Base-by-base conservation (phyloP, 2,113 vertebrate species). In the Typhlomys cinereus region DNA sequence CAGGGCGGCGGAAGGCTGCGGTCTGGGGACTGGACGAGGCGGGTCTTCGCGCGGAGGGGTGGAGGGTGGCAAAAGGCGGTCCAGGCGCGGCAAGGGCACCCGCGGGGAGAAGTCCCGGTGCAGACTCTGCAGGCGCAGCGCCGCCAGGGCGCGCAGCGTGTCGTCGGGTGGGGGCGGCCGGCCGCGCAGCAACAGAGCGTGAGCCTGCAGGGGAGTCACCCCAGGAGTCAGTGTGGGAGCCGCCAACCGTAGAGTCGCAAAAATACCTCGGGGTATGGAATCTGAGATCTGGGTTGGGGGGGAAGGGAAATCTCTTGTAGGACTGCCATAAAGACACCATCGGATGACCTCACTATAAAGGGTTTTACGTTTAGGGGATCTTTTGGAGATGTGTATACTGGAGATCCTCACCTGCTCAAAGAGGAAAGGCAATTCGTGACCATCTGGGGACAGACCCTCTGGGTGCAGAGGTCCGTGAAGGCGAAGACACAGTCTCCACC, bases 391-490 rank as follows among this genome's bases (percentile, higher is more conserved):
- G 9, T 50, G 41, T 25, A 50, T 7, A 36, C 39, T 1, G 6
- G 57, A 50, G 39, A n/a, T 1, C 50, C 89, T 92, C 94, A 99
- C 99, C 99, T 99, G 99, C 97, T 99, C 99, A 11, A 99, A 99
- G 74, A 99, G 98, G 95, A 99, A 98, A 80, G 98, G 97, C 39
- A 99, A 98, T 96, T 99, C 99, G 27, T 99, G 98, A 96, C 98
- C 98, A 94, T 99, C 98, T 7, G 98, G 98, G 1, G 98, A 98
- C 95, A 99, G 98, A 8, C 97, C 98, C 91, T 99, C 99, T 0
- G 98, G 98, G 70, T 99, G 99, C 97, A 99, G 93, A 90, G 99
- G 98, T 81, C 99, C 99, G 64, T 99, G 99, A 89, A 99, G 98
- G 89, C 99, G 99, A 97, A 99, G 99, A 96, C 98, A 99, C 83